Conservation (phyloP, 2,113 vertebrate genomes). For the Pao palembangensis region DNA sequence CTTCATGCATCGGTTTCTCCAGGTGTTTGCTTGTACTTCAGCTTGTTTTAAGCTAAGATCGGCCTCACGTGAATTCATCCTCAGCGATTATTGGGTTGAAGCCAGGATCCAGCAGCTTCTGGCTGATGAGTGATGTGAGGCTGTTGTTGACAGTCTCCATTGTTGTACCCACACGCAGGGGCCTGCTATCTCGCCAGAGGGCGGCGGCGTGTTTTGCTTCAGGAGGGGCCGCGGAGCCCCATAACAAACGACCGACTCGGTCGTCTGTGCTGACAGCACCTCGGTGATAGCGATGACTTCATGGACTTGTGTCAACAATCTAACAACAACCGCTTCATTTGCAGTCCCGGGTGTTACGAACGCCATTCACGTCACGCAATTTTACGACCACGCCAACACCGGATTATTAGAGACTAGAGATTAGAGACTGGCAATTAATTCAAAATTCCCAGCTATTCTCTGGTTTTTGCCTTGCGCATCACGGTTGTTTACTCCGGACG, state of each 20-base stretch:
- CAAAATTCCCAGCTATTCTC: too few relatives aligned
- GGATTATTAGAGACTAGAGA: too few relatives aligned
- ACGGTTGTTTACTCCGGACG: slow-evolving; percentile 10
- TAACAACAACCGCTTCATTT: neutral
- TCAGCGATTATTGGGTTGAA: neutral
- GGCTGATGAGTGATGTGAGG: slow-evolving; percentile 9
- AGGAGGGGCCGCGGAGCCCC: neutral
- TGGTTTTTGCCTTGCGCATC: too few relatives aligned
- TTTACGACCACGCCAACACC: too few relatives aligned
- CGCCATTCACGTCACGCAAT: too few relatives aligned
- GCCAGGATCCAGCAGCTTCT: neutral
- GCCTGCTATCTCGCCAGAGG: slow-evolving; percentile 32
- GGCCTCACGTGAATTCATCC: too few relatives aligned
- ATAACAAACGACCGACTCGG: slow-evolving; percentile 9
- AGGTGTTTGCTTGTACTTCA: too few relatives aligned
- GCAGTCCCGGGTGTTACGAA: too few relatives aligned
- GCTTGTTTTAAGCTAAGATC: too few relatives aligned
- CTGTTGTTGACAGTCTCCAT: slow-evolving; percentile 20
- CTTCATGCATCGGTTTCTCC: too few relatives aligned
- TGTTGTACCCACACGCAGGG: slow-evolving; percentile 34
- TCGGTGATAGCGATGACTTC: slow-evolving; percentile 5
- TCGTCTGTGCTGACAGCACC: slow-evolving; percentile 11
- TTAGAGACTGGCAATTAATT: too few relatives aligned
- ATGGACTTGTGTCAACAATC: neutral
- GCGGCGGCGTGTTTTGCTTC: neutral